These are phyloP conservation scores for Lasiommata megera DNA, from an alignment of 2,888 invertebrate species.

Conservation along the genomic window DNA sequence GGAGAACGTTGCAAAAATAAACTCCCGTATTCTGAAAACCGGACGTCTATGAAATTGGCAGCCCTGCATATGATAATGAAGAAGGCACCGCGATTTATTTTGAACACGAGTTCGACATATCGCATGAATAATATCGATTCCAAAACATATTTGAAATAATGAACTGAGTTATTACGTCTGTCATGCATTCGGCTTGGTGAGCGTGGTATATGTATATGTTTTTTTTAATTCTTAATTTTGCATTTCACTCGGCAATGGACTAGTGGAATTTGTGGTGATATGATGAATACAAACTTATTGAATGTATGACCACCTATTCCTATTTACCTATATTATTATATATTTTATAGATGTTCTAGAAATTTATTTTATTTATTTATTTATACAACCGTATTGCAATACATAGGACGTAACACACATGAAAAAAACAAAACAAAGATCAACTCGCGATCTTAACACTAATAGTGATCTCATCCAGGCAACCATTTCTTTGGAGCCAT, in stretches of 20 bases:
- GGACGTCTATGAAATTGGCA: neutral
- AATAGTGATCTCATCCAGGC: too few relatives aligned
- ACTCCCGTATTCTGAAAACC: neutral
- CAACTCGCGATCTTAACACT: too few relatives aligned
- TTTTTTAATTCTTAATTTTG: constrained; percentile 16
- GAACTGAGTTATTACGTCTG: constrained; percentile 20
- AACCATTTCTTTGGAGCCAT: too few relatives aligned
- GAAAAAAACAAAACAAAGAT: too few relatives aligned
- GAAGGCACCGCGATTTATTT: constrained; percentile 30
- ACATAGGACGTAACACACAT: too few relatives aligned
- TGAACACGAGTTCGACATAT: constrained; percentile 17
- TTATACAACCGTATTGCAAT: too few relatives aligned
- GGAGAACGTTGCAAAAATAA: neutral
- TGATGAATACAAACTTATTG: too few relatives aligned
- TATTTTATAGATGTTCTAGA: too few relatives aligned
- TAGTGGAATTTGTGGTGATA: neutral
- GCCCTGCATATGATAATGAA: constrained; percentile 30
- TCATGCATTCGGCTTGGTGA: constrained; percentile 10
- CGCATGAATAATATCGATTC: constrained; percentile 26
- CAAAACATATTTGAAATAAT: constrained; percentile 23
- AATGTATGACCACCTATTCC: too few relatives aligned
- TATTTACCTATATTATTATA: too few relatives aligned
- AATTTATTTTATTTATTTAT: too few relatives aligned
- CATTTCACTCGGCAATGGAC: constrained; percentile 5
- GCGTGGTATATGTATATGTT: too few relatives aligned